Conservation (phyloP, 2,113 vertebrate species). For the Mesembrinibis cayennensis region DNA sequence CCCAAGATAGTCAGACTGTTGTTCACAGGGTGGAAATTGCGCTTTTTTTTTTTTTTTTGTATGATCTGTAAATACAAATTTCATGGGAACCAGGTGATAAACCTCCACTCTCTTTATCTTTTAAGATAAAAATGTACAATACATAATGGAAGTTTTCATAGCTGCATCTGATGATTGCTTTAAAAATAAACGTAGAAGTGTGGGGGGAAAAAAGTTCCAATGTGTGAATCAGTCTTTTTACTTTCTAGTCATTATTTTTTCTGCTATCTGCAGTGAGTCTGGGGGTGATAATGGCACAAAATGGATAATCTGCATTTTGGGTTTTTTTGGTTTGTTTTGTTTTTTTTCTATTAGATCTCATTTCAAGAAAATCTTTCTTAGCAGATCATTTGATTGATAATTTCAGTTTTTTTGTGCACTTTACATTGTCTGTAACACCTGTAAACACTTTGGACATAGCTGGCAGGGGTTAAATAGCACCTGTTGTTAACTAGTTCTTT, state of each 20-base stretch:
- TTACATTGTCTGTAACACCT: not conserved
- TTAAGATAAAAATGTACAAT: not conserved
- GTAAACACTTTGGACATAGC: not conserved
- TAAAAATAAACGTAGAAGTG: not conserved
- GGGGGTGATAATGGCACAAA: not conserved
- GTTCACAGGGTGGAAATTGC: not conserved
- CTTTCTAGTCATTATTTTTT: not conserved
- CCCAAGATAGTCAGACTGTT: not conserved
- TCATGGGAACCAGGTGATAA: not conserved
- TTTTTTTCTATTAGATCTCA: not conserved
- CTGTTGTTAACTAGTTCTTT: not conserved
- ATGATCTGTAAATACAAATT: not conserved
- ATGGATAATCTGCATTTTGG: not conserved
- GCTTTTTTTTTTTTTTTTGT: too few relatives aligned
- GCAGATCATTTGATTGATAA: not conserved
- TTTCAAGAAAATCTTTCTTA: not conserved
- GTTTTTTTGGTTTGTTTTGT: not conserved
- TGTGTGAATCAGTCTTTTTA: not conserved
- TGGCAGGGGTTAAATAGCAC: not conserved
- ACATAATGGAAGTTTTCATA: not conserved
- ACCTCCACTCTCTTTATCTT: not conserved
- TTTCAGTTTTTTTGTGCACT: not conserved
- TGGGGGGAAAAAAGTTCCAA: not conserved
- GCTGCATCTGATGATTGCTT: not conserved
- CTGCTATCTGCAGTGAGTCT: not conserved